Evolutionary conservation across 2,797 vertebrate genomes (phyloP).

Genomic region (Philypnodon macrostomus): DNA sequence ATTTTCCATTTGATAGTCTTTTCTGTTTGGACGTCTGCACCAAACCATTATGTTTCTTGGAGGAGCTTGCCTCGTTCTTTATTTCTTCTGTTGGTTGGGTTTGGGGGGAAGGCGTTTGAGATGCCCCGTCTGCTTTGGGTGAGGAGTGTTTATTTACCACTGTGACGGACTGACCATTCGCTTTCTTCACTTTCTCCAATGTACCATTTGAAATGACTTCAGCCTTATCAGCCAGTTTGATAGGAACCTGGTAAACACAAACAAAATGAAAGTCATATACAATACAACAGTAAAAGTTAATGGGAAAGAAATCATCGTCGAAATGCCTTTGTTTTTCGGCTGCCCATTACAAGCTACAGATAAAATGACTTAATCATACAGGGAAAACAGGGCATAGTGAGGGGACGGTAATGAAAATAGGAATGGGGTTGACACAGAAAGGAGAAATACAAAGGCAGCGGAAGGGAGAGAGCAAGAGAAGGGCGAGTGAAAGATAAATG

Average conservation of each 20-base stretch:
- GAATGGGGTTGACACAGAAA: slow-evolving; percentile 70
- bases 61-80: slow-evolving; percentile 60
- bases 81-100: slow-evolving; percentile 46
- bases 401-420: slow-evolving; percentile 64
- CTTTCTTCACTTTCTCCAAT: slow-evolving; percentile 65
- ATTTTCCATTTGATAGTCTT: slow-evolving; percentile 81
- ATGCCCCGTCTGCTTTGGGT: slow-evolving; percentile 47
- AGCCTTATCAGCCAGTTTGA: slow-evolving; percentile 70
- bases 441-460: slow-evolving; percentile 69
- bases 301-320: slow-evolving; percentile 30
- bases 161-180: slow-evolving; percentile 57
- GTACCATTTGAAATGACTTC: slow-evolving; percentile 67
- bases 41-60: slow-evolving; percentile 71
- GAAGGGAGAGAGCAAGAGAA: slow-evolving; percentile 54
- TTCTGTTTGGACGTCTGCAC: slow-evolving; percentile 74
- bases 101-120: slow-evolving; percentile 38
- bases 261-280: slow-evolving; percentile 46
- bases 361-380: slow-evolving; percentile 60
- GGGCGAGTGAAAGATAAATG: slow-evolving; percentile 74
- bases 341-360: slow-evolving; percentile 51
- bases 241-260: slow-evolving; percentile 67
- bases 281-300: slow-evolving; percentile 38
- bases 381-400: slow-evolving; percentile 61
- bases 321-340: slow-evolving; percentile 54
- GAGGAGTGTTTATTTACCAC: slow-evolving; percentile 62